Percentiles rank a stretch among this genome's conserved stretches.
Evolutionary conservation across 1,140 invertebrate species (phyloP).

Genomic region (Physella acuta): DNA sequence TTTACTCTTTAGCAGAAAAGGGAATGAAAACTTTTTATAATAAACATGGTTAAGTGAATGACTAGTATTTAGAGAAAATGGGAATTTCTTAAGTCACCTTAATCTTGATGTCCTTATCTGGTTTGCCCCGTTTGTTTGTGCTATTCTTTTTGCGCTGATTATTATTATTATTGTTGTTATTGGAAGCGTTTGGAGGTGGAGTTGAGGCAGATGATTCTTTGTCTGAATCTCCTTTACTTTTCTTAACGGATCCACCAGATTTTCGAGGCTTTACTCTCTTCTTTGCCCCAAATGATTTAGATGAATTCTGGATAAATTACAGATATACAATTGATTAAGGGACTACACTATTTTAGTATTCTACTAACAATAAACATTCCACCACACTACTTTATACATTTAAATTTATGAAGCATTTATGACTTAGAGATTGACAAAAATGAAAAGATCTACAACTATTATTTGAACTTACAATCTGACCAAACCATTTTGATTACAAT

Average conservation of each 20-base stretch:
- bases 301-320: constrained; percentile 16
- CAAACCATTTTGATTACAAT: neutral
- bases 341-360: too few relatives aligned
- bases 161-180: constrained; percentile 2
- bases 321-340: too few relatives aligned
- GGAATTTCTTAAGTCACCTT: too few relatives aligned
- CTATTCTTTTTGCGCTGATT: constrained; percentile 2
- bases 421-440: too few relatives aligned
- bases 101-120: constrained; percentile 18
- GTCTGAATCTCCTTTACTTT: constrained; percentile 25
- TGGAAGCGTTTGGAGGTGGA: neutral
- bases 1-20: too few relatives aligned
- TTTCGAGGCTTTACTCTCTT: constrained; percentile 27
- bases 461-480: neutral
- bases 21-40: too few relatives aligned
- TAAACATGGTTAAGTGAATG: too few relatives aligned
- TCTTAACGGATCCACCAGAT: constrained; percentile 23
- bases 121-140: constrained; percentile 19
- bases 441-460: too few relatives aligned
- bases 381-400: too few relatives aligned
- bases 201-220: constrained; percentile 11
- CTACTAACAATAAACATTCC: too few relatives aligned
- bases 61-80: too few relatives aligned
- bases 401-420: too few relatives aligned
- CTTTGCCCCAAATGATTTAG: constrained; percentile 9